Evolutionary conservation across 2,888 invertebrate species (phyloP), one percentile per base, ranked within the genome.

Genomic region (Ophion slaviceki): DNA sequence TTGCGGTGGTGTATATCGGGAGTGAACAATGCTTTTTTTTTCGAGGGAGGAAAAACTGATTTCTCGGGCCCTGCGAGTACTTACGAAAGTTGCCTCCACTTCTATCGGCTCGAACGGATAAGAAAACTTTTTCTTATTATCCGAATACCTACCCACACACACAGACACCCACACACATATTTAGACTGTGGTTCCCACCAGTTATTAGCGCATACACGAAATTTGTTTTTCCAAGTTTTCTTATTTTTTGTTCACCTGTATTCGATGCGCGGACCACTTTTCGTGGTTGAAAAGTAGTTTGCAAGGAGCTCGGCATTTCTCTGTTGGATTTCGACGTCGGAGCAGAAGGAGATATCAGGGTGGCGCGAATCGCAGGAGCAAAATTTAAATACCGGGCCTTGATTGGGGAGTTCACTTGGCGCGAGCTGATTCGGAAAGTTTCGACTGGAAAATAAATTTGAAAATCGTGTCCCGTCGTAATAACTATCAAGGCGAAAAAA

Each of bases 101-200:
- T 80, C 74, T 79, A 71, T 80, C 70, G 84, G 82, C 76, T 70
- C 82, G 85, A 86, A 77, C 76, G 82, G 85, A 86, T 86, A 86
- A 86, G 82, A 80, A 86, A 86, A 86, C 80, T 86, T 86, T 86
- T 80, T 72, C 82, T 82, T 82, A 80, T 86, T 86, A 85, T 57
- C 61, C 70, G 70, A 85, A 85, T 82, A 76, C 80, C 71, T 71
- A 76, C 53, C 11, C 11, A 47, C 11, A 47, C 11, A 47, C 47
- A 11, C n/a, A 64, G 24, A 70, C 32, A 40, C 45, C 20, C 17
- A 47, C 11, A 62, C 67, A 47, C 72, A 32, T 70, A 80, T 53
- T 59, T n/a, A 8, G 2, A 28, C 28, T n/a, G 45, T 8, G 66
- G 36, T 28, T 7, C 74, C 47, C 64, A 75, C 67, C 68, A 61